Percentiles rank a stretch among this genome's conserved stretches.
These are phyloP conservation scores for Sorex araneus DNA, from an alignment of 2,113 vertebrate genomes.

Conservation along the genomic window DNA sequence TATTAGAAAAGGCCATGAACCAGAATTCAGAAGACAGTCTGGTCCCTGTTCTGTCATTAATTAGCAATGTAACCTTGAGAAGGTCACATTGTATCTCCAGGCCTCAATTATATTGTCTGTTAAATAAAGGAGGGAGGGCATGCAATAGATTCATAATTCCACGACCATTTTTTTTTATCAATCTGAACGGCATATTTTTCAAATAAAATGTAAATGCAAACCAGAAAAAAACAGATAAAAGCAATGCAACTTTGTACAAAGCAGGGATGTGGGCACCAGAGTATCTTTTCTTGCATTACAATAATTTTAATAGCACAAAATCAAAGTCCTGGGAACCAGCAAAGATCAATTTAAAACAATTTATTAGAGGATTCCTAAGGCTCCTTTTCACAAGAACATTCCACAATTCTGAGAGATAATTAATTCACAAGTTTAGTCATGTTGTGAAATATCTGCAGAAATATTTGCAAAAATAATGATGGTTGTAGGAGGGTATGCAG, in stretches of 20 bases:
- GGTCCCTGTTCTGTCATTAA: slow-evolving; percentile 72
- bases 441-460: slow-evolving; percentile 68
- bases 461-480: slow-evolving; percentile 58
- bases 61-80: slow-evolving; percentile 77
- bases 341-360: slow-evolving; percentile 67
- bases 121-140: background rate
- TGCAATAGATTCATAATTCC: slow-evolving; percentile 62
- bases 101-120: slow-evolving; percentile 73
- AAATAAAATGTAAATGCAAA: slow-evolving; percentile 56
- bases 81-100: slow-evolving; percentile 73
- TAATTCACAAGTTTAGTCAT: slow-evolving; percentile 73
- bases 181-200: slow-evolving; percentile 52
- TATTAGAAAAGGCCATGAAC: slow-evolving; percentile 71
- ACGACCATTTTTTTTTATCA: slow-evolving; percentile 51
- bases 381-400: slow-evolving; percentile 67
- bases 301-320: slow-evolving; percentile 60
- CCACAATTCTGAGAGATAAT: slow-evolving; percentile 61
- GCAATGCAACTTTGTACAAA: background rate
- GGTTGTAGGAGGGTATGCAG: background rate
- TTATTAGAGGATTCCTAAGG: slow-evolving; percentile 52
- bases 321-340: slow-evolving; percentile 63
- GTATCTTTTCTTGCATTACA: background rate
- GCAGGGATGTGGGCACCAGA: background rate
- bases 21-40: slow-evolving; percentile 65
- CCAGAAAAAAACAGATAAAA: slow-evolving; percentile 62